Percentiles rank a stretch among this genome's conserved stretches.
Conservation (phyloP, 2,113 vertebrate genomes). For the Ailuropoda melanoleuca region DNA sequence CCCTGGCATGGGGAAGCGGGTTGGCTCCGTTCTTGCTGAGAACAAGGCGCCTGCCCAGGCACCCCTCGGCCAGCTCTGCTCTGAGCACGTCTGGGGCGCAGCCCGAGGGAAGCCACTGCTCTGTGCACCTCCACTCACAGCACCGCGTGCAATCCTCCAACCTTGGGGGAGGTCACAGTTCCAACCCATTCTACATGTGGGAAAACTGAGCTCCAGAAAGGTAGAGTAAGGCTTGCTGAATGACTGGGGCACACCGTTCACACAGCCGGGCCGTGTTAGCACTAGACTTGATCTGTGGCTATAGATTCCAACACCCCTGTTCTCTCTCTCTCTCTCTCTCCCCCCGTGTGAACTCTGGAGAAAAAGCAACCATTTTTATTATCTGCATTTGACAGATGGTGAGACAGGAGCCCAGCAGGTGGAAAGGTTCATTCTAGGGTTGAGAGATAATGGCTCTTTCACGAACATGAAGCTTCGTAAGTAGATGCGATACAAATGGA, state of each 20-base stretch:
- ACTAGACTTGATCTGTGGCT: background rate
- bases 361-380: background rate
- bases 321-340: no score
- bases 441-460: background rate
- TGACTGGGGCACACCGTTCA: background rate
- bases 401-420: background rate
- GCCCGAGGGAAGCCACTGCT: rapidly evolving
- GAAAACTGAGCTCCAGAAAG: background rate
- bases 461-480: background rate
- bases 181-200: background rate
- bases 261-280: background rate
- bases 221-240: background rate
- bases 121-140: rapidly evolving
- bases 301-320: background rate
- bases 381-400: background rate
- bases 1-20: background rate
- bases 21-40: background rate
- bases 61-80: rapidly evolving
- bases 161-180: rapidly evolving
- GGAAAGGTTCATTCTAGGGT: background rate
- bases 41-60: rapidly evolving
- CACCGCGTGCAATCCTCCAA: rapidly evolving
- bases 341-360: background rate
- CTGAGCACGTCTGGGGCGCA: background rate
- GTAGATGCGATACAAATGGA: background rate